These are phyloP conservation scores for Tethya wilhelma DNA, from an alignment of 37 sponge, comb jelly and placozoan genomes.

Conservation along the genomic window DNA sequence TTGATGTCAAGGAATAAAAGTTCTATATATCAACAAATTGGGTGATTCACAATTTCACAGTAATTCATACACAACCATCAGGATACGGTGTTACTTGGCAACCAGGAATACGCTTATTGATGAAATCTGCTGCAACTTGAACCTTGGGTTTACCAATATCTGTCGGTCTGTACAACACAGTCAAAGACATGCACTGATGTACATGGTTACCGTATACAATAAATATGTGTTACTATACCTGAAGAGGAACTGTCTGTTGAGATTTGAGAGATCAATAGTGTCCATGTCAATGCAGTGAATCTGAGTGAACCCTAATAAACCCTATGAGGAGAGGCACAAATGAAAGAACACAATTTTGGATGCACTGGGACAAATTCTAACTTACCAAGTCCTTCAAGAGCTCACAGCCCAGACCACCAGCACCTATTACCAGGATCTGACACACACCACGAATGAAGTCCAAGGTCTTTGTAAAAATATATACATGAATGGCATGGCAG, in stretches of 20 bases:
- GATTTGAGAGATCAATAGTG: conserved; percentile 97
- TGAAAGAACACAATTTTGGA: no score
- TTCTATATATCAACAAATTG: neutral
- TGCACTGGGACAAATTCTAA: neutral
- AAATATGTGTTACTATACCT: conserved; percentile 32
- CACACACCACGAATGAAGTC: conserved; percentile 77
- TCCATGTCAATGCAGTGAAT: conserved; percentile 99
- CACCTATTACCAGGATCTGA: conserved; percentile 94
- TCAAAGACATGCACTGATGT: no score
- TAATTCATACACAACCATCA: neutral
- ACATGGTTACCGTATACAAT: neutral
- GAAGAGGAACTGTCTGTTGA: conserved; percentile 98
- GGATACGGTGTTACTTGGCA: conserved; percentile 84
- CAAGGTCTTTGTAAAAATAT: conserved; percentile 53
- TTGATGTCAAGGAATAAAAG: neutral
- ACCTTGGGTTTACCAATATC: conserved; percentile 96
- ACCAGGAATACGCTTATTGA: conserved; percentile 80
- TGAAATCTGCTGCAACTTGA: conserved; percentile 85
- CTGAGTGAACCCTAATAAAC: conserved; percentile 90
- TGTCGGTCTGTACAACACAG: conserved; percentile 46
- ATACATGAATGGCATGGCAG: neutral
- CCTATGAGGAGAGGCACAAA: conserved; percentile 39
- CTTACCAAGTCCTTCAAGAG: conserved; percentile 89
- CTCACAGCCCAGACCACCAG: conserved; percentile 98
- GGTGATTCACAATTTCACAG: neutral